Evolutionary conservation across 2,888 invertebrate species (phyloP), one percentile per base, ranked within the genome.

Genomic region (Drosophila acutilabella): DNA sequence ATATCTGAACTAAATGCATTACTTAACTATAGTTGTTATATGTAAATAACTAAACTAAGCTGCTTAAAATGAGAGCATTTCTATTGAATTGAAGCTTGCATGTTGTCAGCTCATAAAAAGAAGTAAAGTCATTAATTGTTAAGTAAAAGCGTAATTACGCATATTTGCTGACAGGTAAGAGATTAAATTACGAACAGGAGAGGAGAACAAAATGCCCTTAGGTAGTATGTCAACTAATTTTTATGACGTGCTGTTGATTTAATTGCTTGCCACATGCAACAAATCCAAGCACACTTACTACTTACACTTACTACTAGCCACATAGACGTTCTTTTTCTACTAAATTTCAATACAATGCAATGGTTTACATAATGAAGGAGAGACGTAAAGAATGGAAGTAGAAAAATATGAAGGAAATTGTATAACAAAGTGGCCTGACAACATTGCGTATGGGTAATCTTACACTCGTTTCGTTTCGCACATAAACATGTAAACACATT

Each of bases 401-500:
- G 36, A 45, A 13, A 50, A 36, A 36, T 16, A n/a, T 16, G 41
- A 16, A 41, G 41, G 64, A 51, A 61, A 78, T 70, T 81, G 77
- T 78, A 42, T 65, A 68, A 78, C 79, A 82, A 81, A 81, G 81
- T 81, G 78, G 77, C 72, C 71, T 51, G 64, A 53, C 80, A 78
- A 72, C 77, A 68, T 64, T 81, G 82, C 81, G 74, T 83, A 84
- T 84, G 83, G 79, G 82, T 84, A 83, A 79, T 84, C 82, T 77
- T 50, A 78, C 80, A 81, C 78, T 66, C 70, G 68, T 72, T 72
- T 67, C 57, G 50, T 50, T 69, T 70, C 73, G 66, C 71, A 81
- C 71, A 84, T 79, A 83, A 84, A 79, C 80, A 84, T 83, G 82
- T 82, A 84, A 82, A 79, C 74, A 84, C 80, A 82, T 83, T 80